Conservation (phyloP, 1,140 invertebrate species). For the Idris sp. region DNA sequence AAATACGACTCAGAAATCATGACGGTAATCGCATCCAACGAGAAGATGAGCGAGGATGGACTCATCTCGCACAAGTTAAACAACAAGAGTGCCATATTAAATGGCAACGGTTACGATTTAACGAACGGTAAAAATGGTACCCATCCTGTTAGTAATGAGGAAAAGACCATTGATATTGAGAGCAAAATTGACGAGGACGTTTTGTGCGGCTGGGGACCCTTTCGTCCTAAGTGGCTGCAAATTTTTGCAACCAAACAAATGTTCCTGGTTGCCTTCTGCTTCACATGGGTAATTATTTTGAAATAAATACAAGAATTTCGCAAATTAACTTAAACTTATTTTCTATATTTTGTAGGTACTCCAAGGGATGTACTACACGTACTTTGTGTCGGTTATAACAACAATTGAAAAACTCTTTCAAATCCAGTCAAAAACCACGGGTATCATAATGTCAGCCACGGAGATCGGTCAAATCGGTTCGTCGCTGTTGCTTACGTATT, state of each 20-base stretch:
- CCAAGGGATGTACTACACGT: constrained; percentile 96
- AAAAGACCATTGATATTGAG: constrained; percentile 68
- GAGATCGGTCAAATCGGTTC: constrained; percentile 96
- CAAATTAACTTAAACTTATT: no score
- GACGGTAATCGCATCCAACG: constrained; percentile 69
- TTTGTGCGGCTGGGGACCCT: constrained; percentile 85
- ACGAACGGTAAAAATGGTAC: constrained; percentile 69
- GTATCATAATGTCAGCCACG: constrained; percentile 94
- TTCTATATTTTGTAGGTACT: constrained; percentile 81
- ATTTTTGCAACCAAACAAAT: constrained; percentile 91
- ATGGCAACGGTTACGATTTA: constrained; percentile 54
- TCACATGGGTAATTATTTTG: constrained; percentile 83
- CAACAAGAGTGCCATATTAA: constrained; percentile 67
- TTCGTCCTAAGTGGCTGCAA: constrained; percentile 84
- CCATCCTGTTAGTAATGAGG: constrained; percentile 65
- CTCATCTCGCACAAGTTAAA: constrained; percentile 69
- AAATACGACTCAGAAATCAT: constrained; percentile 56
- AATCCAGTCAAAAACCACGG: constrained; percentile 96
- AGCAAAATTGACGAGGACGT: constrained; percentile 78
- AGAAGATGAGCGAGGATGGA: constrained; percentile 72
- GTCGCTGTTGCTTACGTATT: constrained; percentile 93
- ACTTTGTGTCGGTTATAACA: constrained; percentile 97
- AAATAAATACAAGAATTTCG: no score
- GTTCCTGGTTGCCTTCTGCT: constrained; percentile 92
- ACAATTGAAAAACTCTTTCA: constrained; percentile 98